These are phyloP conservation scores for Drosophila burlai DNA, from an alignment of 1,140 invertebrate genomes.

Conservation along the genomic window DNA sequence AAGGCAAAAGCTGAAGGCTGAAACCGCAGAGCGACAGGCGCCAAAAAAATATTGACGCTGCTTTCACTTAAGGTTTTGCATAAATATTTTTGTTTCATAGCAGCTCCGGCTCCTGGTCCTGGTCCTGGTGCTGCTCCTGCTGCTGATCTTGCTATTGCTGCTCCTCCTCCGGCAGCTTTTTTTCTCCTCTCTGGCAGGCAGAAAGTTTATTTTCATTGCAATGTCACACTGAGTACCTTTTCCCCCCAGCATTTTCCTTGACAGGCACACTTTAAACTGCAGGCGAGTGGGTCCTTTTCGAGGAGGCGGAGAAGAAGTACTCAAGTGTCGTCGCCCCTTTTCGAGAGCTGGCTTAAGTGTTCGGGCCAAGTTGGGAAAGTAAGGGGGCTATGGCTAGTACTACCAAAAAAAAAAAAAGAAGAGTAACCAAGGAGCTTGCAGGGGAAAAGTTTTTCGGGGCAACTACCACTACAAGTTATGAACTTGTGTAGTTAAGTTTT, in stretches of 20 bases:
- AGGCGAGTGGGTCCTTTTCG: conserved; percentile 28
- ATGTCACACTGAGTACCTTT: conserved; percentile 52
- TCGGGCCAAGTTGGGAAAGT: conserved; percentile 38
- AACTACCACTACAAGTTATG: conserved; percentile 68
- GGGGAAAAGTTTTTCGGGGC: conserved; percentile 50
- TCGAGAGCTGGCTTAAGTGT: conserved; percentile 68
- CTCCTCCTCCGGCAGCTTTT: neutral
- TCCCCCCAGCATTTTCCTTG: conserved; percentile 2
- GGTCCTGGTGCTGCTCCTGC: neutral
- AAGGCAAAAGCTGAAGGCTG: conserved; percentile 7
- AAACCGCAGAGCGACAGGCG: conserved; percentile 26
- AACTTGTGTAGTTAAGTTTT: conserved; percentile 79
- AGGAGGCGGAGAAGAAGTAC: conserved; percentile 4
- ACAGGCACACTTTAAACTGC: conserved; percentile 52
- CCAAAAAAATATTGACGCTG: conserved; percentile 58
- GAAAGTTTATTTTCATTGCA: conserved; percentile 69
- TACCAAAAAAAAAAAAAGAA: neutral
- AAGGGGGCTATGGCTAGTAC: conserved; percentile 11
- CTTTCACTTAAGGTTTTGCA: conserved; percentile 69
- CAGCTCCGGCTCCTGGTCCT: conserved; percentile 8
- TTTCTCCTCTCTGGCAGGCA: conserved; percentile 20
- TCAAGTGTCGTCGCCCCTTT: conserved; percentile 39
- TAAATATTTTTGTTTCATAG: conserved; percentile 76
- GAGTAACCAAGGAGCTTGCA: neutral
- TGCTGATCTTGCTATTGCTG: neutral